Base-by-base conservation (phyloP, 2,113 vertebrate genomes). In the Ploceus nigricollis region DNA sequence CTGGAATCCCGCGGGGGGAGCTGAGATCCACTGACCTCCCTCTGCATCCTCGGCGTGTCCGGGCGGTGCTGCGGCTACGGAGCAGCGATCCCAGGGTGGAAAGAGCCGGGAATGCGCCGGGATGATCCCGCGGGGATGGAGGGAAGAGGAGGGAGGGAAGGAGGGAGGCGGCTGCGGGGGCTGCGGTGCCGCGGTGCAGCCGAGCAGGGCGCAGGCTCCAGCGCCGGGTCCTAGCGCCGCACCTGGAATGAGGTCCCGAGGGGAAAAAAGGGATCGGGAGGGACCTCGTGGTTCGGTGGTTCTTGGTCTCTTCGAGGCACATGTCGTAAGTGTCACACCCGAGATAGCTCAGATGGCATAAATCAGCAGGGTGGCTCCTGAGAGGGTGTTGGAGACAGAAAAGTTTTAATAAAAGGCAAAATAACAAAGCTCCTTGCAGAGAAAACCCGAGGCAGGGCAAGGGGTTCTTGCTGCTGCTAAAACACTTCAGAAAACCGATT, bases 11-110 rank as follows among this genome's bases (percentile, higher is more conserved):
- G 33, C 37, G 53, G 71, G 35, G 17, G 9, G 81, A 96, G 35
- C 66, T 40, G 33, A 83, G 87, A 71, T 4, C 3, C 50, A 93
- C 97, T 96, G 85, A 98, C 98, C 98, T 97, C 79, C 90, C 64
- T 79, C 89, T 4, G 61, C 71, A 66, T 68, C 63, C 63, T 68
- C 54, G 72, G 63, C 37, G 27, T 33, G 45, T 68, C 71, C 72
- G 53, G 63, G 37, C 72, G 45, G 45, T 60, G 63, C 72, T 23
- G 83, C 33, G 72, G 45, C 83, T 51, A 6, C 72, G 54, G 73
- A 87, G 84, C 84, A 30, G 10, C 33, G 45, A 53, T 77, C 15
- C 63, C 72, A 1, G 14, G 11, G 8, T 22, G 57, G 35, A 14
- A 16, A 21, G 66, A 24, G 18, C 58, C 48, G 76, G 61, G 57